Base-by-base conservation (phyloP, 2,797 vertebrate species). In the Atherinosoma microstoma region DNA sequence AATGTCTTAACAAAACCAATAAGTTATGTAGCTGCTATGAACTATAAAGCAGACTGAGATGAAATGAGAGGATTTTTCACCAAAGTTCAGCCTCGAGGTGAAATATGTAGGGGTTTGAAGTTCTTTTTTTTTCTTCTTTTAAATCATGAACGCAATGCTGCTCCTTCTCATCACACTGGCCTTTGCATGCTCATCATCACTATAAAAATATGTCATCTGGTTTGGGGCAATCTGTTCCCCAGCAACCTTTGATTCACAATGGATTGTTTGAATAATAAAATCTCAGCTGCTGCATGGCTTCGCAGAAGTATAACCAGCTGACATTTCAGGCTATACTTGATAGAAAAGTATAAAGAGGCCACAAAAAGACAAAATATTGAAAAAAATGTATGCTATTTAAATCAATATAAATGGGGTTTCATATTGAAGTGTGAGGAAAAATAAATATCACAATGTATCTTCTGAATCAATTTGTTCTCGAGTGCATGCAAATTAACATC, bases 111-210 rank as follows among this genome's bases (percentile, higher is more conserved):
- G 24, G 64, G 24, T 27, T 66, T 34, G 67, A 22, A 30, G 56
- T 20, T 27, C 34, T 2, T 34, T 29, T 58, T 38, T 34, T 34
- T 15, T 42, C 40, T 12, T 49, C 32, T n/a, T 67, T 9, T 62
- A 40, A 84, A 75, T 64, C 73, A 81, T 60, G 10, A 80, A 58
- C 18, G 36, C 20, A 27, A 0, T 12, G 59, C 24, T 13, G 30
- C 42, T 76, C 64, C 60, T 71, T 68, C 30, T 64, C 32, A 74
- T 85, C 71, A 65, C 15, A 29, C 1, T 47, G 11, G 18, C 47
- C 54, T 42, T 30, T 69, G 63, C 73, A 84, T 83, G 74, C 18
- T 32, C 62, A 63, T 68, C 70, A 67, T 65, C 36, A 20, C 29
- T 20, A 34, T 36, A 53, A 58, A 58, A 38, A 57, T 11, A 5